Evolutionary conservation across 2,888 invertebrate genomes (phyloP).

Genomic region (Parelbella ahira): DNA sequence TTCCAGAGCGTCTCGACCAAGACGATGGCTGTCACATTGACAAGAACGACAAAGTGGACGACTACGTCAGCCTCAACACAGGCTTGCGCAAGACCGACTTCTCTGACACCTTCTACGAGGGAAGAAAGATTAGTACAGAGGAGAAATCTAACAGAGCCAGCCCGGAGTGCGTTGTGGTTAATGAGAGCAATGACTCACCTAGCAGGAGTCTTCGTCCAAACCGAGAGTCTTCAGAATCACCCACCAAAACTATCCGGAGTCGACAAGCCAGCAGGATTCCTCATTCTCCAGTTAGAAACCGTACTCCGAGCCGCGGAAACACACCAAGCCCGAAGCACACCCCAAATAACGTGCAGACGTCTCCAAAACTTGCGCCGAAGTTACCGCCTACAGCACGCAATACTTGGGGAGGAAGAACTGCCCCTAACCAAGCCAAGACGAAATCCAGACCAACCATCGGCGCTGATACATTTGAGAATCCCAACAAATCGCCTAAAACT

Average conservation of each 20-base stretch:
- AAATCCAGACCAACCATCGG: conserved; percentile 65
- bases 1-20: conserved; percentile 84
- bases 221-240: conserved; percentile 58
- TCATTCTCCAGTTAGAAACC: conserved; percentile 65
- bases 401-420: conserved; percentile 87
- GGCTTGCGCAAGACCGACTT: conserved; percentile 86
- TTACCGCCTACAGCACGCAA: conserved; percentile 79
- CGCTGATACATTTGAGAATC: conserved; percentile 70
- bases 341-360: conserved; percentile 54
- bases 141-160: conserved; percentile 66
- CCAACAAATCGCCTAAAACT: conserved; percentile 82
- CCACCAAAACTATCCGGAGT: conserved; percentile 59
- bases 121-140: conserved; percentile 68
- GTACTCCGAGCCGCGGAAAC: conserved; percentile 58
- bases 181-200: conserved; percentile 64
- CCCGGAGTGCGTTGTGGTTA: conserved; percentile 62
- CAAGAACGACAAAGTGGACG: conserved; percentile 63
- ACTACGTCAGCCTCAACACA: conserved; percentile 84
- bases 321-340: conserved; percentile 72
- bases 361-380: conserved; percentile 63
- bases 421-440: conserved; percentile 58
- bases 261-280: conserved; percentile 71
- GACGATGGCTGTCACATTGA: conserved; percentile 69
- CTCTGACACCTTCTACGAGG: conserved; percentile 81
- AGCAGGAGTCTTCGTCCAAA: conserved; percentile 64